Evolutionary conservation across 2,797 vertebrate genomes (phyloP).

Genomic region (Onychomys torridus): DNA sequence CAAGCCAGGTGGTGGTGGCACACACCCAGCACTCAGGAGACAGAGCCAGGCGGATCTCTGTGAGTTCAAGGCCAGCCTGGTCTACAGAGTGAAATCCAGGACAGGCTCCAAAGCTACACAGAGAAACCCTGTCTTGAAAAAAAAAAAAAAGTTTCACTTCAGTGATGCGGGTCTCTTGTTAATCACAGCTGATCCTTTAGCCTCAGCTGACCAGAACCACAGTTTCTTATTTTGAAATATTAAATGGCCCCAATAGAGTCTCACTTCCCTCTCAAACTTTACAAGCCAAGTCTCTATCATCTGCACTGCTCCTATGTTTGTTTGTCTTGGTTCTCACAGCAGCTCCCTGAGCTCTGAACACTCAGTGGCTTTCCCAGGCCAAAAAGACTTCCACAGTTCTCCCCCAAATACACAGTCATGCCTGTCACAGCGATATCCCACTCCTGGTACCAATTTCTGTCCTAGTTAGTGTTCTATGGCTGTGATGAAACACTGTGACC

Average conservation of each 20-base stretch:
- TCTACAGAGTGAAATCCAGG: no score
- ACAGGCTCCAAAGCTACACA: no score
- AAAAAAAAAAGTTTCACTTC: neutral
- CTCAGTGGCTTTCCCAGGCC: neutral
- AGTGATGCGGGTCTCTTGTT: neutral
- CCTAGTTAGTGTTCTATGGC: neutral
- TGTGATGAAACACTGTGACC: neutral
- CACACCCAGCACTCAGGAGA: no score
- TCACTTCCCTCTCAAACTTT: neutral
- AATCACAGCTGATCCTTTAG: neutral
- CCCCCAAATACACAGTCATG: neutral
- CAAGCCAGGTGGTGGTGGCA: no score
- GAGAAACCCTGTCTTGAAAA: no score
- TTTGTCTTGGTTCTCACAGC: neutral
- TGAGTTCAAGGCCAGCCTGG: no score
- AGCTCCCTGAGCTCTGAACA: neutral
- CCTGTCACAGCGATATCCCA: neutral
- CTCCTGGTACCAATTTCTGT: neutral
- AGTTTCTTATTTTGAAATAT: neutral
- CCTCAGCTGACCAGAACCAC: neutral
- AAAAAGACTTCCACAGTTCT: neutral
- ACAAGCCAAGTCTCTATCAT: neutral
- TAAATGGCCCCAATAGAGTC: neutral
- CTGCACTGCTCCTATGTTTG: neutral
- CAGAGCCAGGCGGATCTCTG: no score